A percentile compares a stretch with the other conserved stretches of the same genome.
Conservation (phyloP, 2,888 invertebrate genomes). For the Beris morrisii region DNA sequence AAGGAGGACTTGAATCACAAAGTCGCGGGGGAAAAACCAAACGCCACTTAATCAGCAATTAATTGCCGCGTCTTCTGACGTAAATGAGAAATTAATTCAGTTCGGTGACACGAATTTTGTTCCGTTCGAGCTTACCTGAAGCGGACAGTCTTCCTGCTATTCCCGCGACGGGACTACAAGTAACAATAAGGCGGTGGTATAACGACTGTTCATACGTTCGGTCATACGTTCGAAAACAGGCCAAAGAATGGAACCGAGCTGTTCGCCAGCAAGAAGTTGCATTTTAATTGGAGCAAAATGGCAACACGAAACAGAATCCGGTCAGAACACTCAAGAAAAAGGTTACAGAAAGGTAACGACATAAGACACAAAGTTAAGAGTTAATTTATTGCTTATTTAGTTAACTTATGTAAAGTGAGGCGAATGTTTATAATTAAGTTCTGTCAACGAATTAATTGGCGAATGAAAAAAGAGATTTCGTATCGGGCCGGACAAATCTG, state of each 20-base stretch:
- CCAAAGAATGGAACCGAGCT: constrained; percentile 19
- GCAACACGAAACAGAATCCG: constrained; percentile 34
- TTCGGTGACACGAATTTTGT: constrained; percentile 37
- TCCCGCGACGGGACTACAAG: too few relatives aligned
- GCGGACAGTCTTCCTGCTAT: too few relatives aligned
- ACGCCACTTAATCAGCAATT: constrained; percentile 40
- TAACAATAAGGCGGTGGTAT: too few relatives aligned
- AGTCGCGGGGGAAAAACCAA: constrained; percentile 20
- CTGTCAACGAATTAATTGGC: constrained; percentile 39
- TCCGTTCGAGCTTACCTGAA: constrained; percentile 21
- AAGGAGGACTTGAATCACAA: constrained; percentile 13
- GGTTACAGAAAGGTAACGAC: constrained; percentile 20
- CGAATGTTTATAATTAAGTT: constrained; percentile 39
- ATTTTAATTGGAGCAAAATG: constrained; percentile 40
- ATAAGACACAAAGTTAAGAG: constrained; percentile 38
- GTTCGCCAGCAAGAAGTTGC: constrained; percentile 35
- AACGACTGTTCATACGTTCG: neutral
- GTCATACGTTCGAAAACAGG: constrained; percentile 2
- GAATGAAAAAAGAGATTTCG: constrained; percentile 33
- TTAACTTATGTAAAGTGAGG: constrained; percentile 39
- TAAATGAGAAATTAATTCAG: constrained; percentile 40
- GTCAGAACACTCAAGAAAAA: constrained; percentile 4
- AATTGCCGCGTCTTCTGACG: constrained; percentile 39
- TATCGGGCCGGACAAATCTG: constrained; percentile 34
- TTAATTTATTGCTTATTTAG: constrained; percentile 40